Conservation (phyloP, 2,888 invertebrate genomes). For the Dryomyza anilis region DNA sequence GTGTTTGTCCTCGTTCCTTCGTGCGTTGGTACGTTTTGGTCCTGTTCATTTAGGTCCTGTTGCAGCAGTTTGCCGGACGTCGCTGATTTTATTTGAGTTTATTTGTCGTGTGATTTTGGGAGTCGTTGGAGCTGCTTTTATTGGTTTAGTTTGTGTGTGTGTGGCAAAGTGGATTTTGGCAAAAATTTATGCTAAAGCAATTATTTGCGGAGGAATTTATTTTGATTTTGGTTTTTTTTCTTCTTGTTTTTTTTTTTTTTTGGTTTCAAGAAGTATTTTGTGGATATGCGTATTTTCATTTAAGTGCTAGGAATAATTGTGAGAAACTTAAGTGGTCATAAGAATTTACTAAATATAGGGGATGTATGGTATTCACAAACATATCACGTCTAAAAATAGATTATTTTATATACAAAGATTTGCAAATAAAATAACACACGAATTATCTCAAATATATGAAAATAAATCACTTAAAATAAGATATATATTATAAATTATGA, state of each 20-base stretch:
- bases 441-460: too few relatives aligned
- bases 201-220: background rate
- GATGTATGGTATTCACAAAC: too few relatives aligned
- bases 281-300: background rate
- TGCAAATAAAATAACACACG: too few relatives aligned
- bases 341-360: too few relatives aligned
- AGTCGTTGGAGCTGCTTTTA: constrained; percentile 11
- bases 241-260: background rate
- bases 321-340: too few relatives aligned
- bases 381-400: too few relatives aligned
- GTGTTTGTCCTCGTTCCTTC: background rate
- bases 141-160: constrained; percentile 10
- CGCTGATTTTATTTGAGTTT: constrained; percentile 7
- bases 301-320: constrained; percentile 8
- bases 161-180: constrained; percentile 10
- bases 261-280: too few relatives aligned
- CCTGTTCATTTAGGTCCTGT: too few relatives aligned
- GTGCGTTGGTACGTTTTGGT: too few relatives aligned
- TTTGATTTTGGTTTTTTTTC: background rate
- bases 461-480: too few relatives aligned
- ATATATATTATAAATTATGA: too few relatives aligned
- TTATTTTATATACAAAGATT: too few relatives aligned
- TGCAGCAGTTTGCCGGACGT: background rate
- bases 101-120: constrained; percentile 17
- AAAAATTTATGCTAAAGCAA: constrained; percentile 17